These are phyloP conservation scores for Labia minor DNA, from an alignment of 2,888 invertebrate species.

Conservation along the genomic window DNA sequence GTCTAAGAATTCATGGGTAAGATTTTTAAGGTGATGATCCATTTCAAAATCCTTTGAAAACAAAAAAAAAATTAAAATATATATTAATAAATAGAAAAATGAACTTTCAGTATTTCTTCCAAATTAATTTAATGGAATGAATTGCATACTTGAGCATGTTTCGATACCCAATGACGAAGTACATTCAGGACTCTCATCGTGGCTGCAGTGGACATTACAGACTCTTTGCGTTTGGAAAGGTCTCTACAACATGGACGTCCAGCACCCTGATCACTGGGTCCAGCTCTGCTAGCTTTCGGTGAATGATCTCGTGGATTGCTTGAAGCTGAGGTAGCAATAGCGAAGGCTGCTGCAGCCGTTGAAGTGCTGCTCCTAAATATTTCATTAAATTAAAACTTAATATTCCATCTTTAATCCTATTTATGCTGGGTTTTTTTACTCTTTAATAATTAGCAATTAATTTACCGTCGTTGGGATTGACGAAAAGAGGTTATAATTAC, in stretches of 20 bases:
- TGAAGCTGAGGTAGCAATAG: constrained; percentile 80
- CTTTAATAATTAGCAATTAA: constrained; percentile 26
- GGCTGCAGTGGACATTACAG: constrained; percentile 81
- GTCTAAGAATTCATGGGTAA: constrained; percentile 77
- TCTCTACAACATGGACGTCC: constrained; percentile 37
- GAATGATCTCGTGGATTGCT: constrained; percentile 65
- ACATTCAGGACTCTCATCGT: constrained; percentile 88
- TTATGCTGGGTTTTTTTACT: not conserved
- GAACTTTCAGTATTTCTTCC: not conserved
- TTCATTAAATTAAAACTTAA: too few relatives aligned
- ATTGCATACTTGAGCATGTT: constrained; percentile 75
- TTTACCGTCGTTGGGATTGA: constrained; percentile 73
- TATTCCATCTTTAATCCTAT: too few relatives aligned
- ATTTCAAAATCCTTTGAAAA: constrained; percentile 59
- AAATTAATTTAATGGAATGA: too few relatives aligned
- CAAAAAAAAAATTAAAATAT: constrained; percentile 3
- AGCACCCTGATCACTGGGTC: constrained; percentile 16
- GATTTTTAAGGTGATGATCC: constrained; percentile 57
- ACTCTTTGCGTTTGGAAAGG: constrained; percentile 51
- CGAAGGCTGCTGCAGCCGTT: constrained; percentile 80
- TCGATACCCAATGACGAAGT: constrained; percentile 82
- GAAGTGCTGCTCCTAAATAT: constrained; percentile 64
- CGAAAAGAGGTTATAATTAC: constrained; percentile 84
- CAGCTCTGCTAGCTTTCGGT: constrained; percentile 27
- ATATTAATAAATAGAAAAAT: not conserved